phyloP scores from a whole-genome alignment of 2,888 invertebrate species.

The Melanostoma mellinum region DNA sequence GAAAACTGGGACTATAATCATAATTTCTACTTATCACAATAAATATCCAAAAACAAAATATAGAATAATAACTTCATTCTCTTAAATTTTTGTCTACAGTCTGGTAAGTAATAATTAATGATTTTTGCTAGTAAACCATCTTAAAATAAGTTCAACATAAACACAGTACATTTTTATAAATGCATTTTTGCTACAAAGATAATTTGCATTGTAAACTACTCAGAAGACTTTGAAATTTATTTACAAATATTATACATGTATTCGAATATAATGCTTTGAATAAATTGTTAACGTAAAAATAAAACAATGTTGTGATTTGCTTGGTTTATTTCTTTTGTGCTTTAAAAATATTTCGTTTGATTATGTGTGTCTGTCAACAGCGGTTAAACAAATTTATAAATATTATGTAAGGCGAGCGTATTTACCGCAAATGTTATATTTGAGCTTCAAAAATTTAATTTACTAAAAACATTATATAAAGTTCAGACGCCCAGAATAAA shows the following conservation, averaged over 20 bases:
- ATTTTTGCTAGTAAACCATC: background rate
- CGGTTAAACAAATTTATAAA: background rate
- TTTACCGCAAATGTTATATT: too few species aligned
- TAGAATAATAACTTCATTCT: background rate
- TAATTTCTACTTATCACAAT: slow-evolving; percentile 39
- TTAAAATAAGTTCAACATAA: slow-evolving; percentile 3
- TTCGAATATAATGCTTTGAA: slow-evolving; percentile 1
- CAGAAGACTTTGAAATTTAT: slow-evolving; percentile 44
- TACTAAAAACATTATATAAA: too few species aligned
- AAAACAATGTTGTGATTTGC: slow-evolving; percentile 3
- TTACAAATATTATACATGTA: slow-evolving; percentile 49
- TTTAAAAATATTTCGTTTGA: slow-evolving; percentile 23
- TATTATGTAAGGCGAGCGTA: slow-evolving; percentile 27
- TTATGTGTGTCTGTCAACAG: slow-evolving; percentile 27
- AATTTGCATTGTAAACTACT: slow-evolving; percentile 10
- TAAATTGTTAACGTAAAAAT: slow-evolving; percentile 14
- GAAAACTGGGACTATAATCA: background rate
- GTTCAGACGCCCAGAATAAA: too few species aligned
- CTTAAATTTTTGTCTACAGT: background rate
- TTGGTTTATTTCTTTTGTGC: slow-evolving; percentile 1
- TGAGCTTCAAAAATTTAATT: too few species aligned
- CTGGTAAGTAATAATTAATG: too few species aligned
- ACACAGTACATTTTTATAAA: background rate
- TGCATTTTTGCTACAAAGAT: slow-evolving; percentile 15
- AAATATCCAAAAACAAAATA: slow-evolving; percentile 21